Base-by-base conservation (phyloP, 2,888 invertebrate genomes). In the Megamerina dolium region DNA sequence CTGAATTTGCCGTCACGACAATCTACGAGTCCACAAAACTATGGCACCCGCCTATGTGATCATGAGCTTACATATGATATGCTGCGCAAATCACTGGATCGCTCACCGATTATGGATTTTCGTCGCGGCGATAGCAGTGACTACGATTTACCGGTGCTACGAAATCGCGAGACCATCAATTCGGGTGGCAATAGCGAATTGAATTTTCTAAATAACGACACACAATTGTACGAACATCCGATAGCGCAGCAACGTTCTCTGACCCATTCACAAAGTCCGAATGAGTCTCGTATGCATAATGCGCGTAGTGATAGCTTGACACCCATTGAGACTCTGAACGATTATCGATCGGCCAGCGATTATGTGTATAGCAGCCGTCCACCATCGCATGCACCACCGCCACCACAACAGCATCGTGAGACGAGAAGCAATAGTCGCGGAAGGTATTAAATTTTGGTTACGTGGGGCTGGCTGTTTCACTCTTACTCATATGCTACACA, bases 11-110 rank as follows among this genome's bases (percentile, higher is more conserved):
- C 55, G 2, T 50, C 57, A 3, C 63, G 63, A 12, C 64, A 61
- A 33, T 64, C 66, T 0, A 62, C 63, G 2, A 71, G 70, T 41
- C 70, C 71, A 4, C 68, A 66, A 43, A 67, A 63, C 49, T 71
- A 72, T 41, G 72, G 71, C 16, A 70, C 67, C 1, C 60, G 72
- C 1, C 53, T 70, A 3, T 71, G 71, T 45, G 72, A 72, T 50
- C 71, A 70, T 43, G 72, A 72, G 45, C 52, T 72, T 9, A 67
- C 70, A 23, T 72, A 70, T 48, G 72, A 72, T 37, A 63, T 70
- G 57, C 49, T 66, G 5, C 61, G 72, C 6, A 62, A 66, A 46
- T 65, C 69, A 0, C 57, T 68, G 26, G 60, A 63, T 49, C 58
- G 66, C 30, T 66, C 66, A 46, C 67, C 67, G 19, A 69, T 71